Base-by-base conservation (phyloP, 2,797 vertebrate species). In the Neopelma chrysocephalum region DNA sequence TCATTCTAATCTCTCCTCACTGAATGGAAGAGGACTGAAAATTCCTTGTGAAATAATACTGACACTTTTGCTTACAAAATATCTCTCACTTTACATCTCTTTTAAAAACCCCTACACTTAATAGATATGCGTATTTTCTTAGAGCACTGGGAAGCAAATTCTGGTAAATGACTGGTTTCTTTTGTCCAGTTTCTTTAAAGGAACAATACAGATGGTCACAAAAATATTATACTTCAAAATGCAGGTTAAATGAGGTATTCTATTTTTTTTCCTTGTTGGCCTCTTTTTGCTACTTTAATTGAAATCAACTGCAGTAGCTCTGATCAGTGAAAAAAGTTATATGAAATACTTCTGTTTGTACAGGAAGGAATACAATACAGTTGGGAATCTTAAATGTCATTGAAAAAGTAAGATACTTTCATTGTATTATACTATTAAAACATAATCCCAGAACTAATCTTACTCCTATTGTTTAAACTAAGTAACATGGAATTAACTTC, bases 91-190 rank as follows among this genome's bases (percentile, higher is more conserved):
- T 65, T 83, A 5, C 3, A 9, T 45, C 8, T 77, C 5, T n/a
- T 76, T 54, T 66, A 48, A 77, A 94, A 68, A 38, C 68, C 27
- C 14, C 7, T 31, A 34, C 12, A 51, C 20, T 42, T 73, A 86
- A 83, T 20, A 61, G 3, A 38, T 47, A 47, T 16, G 25, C 0
- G 1, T 22, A 12, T 48, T 87, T 83, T 57, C 11, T 34, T 32
- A 48, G 15, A 76, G 7, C 3, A 22, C 5, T 29, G 9, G 3
- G 50, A 75, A 60, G 11, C 51, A 60, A 82, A 47, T 73, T n/a
- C 15, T n/a, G n/a, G n/a, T n/a, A n/a, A n/a, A 31, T 36, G 6
- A 6, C 5, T 57, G 7, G 0, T 8, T 31, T 9, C 26, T 83
- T 75, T 71, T 15, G 18, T 45, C 27, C 17, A 60, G 11, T 51